Evolutionary conservation across 2,888 invertebrate species (phyloP).

Genomic region (Copidosoma aretas): DNA sequence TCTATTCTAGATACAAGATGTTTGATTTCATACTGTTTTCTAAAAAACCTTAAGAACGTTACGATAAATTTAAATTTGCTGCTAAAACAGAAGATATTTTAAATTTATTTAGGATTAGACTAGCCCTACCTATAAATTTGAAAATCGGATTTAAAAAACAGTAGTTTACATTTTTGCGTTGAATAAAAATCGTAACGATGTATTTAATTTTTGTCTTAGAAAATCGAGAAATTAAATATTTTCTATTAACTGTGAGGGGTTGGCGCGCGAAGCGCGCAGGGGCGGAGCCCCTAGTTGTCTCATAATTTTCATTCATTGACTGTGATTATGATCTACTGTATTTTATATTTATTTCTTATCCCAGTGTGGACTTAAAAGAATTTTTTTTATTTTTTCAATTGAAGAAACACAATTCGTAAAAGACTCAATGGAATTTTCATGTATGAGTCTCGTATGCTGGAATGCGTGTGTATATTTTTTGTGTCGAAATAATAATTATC

Average conservation of each 20-base stretch:
- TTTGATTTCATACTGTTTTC: slow-evolving; percentile 20
- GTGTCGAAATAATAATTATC: slow-evolving; percentile 23
- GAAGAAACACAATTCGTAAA: slow-evolving; percentile 23
- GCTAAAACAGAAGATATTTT: slow-evolving; percentile 8
- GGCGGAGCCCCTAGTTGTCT: too few relatives aligned
- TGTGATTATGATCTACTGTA: slow-evolving; percentile 30
- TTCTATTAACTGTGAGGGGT: too few relatives aligned
- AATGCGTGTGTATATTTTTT: slow-evolving; percentile 23
- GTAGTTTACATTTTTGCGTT: too few relatives aligned
- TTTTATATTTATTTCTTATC: slow-evolving; percentile 13
- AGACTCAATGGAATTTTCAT: slow-evolving; percentile 26
- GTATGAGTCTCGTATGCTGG: slow-evolving; percentile 33
- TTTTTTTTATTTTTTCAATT: slow-evolving; percentile 7
- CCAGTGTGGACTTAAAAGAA: background rate
- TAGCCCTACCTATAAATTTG: slow-evolving; percentile 5
- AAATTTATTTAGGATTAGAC: slow-evolving; percentile 4
- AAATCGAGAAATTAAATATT: too few relatives aligned
- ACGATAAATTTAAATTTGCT: slow-evolving; percentile 11
- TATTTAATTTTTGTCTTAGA: too few relatives aligned
- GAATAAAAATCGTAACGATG: too few relatives aligned
- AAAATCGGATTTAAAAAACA: slow-evolving; percentile 7
- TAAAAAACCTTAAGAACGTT: slow-evolving; percentile 8
- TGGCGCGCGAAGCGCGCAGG: too few relatives aligned
- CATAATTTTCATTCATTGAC: slow-evolving; percentile 28
- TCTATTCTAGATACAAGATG: slow-evolving; percentile 20